Evolutionary conservation across 2,113 vertebrate species (phyloP).

Genomic region (Pluvianellus socialis): DNA sequence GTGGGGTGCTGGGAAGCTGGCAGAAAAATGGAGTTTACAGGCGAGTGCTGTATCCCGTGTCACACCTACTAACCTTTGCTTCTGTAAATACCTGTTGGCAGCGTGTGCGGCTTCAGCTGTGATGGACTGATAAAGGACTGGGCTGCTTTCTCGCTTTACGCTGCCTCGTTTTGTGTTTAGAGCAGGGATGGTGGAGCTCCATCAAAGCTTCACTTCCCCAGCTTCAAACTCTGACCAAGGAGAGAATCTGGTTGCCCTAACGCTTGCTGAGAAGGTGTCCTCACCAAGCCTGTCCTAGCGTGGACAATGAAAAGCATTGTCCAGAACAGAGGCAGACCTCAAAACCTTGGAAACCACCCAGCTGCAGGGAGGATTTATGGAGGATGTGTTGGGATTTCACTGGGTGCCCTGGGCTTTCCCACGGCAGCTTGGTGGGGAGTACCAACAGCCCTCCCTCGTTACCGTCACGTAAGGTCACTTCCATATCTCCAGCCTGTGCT

Average conservation of each 20-base stretch:
- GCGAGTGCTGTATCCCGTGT: rapidly evolving
- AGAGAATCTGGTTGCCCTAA: neutral
- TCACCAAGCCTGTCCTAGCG: rapidly evolving
- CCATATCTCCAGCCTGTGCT: neutral
- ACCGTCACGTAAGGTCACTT: slow-evolving; percentile 1
- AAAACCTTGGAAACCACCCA: neutral
- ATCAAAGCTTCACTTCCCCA: neutral
- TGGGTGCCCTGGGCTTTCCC: neutral
- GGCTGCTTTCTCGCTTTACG: neutral
- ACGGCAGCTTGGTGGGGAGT: rapidly evolving
- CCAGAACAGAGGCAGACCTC: neutral
- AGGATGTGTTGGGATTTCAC: neutral
- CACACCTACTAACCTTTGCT: neutral
- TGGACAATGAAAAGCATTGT: neutral
- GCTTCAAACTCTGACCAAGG: neutral
- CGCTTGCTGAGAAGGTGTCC: neutral
- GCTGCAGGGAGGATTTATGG: neutral
- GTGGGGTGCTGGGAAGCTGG: neutral
- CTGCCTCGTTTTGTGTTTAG: neutral
- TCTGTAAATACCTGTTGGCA: neutral
- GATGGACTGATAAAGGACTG: neutral
- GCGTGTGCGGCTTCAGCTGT: neutral
- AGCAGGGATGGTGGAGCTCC: neutral
- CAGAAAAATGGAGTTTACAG: neutral
- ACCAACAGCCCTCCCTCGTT: neutral